A percentile compares a stretch with the other conserved stretches of the same genome.
phyloP scores from a whole-genome alignment of 2,113 vertebrate genomes.

The Mus spicilegus region DNA sequence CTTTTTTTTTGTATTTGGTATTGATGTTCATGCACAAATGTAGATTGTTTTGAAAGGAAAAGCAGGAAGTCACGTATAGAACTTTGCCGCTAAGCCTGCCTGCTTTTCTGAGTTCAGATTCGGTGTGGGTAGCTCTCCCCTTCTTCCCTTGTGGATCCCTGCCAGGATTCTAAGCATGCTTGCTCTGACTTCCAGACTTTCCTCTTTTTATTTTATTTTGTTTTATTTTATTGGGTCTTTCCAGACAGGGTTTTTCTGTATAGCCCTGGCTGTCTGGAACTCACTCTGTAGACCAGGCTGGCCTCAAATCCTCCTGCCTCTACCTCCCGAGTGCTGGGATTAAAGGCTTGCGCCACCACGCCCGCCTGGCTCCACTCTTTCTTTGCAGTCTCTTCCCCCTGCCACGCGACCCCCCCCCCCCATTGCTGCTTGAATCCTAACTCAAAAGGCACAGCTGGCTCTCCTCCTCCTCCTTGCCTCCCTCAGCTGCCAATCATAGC shows the following conservation, averaged over 20 bases:
- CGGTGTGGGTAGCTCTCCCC: neutral
- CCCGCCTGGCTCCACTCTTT: too few relatives aligned
- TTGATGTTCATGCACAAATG: slow-evolving; percentile 39
- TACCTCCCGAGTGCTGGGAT: too few relatives aligned
- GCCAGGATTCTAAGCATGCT: neutral
- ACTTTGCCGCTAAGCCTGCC: neutral
- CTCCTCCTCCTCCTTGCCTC: too few relatives aligned
- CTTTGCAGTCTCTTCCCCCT: neutral
- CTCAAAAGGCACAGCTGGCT: neutral
- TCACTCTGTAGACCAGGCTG: too few relatives aligned
- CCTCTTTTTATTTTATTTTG: too few relatives aligned
- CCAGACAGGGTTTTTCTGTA: too few relatives aligned
- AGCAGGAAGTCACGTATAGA: neutral
- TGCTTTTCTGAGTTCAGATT: neutral
- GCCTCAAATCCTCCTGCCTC: too few relatives aligned
- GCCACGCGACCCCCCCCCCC: too few relatives aligned
- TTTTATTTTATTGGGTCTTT: too few relatives aligned
- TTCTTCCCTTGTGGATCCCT: neutral
- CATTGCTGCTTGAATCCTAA: neutral
- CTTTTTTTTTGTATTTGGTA: neutral
- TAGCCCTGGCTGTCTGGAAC: too few relatives aligned
- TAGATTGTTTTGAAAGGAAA: neutral
- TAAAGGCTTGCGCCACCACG: too few relatives aligned
- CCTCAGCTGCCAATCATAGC: neutral
- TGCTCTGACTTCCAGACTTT: neutral